These are phyloP conservation scores for Matsumurasca onukii DNA, from an alignment of 1,140 invertebrate genomes.

Conservation along the genomic window DNA sequence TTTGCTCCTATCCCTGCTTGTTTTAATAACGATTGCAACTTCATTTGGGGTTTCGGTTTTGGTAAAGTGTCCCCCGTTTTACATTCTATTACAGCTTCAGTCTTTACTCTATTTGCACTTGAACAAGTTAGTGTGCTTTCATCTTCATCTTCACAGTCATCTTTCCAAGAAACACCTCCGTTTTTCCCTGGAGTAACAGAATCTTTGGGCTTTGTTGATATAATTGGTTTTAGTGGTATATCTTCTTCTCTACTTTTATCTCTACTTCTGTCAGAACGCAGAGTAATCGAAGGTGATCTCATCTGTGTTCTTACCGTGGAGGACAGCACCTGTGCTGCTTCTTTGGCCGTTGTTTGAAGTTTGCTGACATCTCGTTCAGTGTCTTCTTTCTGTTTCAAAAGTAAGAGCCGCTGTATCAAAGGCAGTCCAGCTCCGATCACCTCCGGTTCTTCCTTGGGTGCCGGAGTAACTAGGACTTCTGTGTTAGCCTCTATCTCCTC, in stretches of 20 bases:
- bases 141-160: background rate
- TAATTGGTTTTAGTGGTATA: background rate
- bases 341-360: conserved; percentile 41
- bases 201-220: conserved; percentile 8
- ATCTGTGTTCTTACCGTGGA: conserved; percentile 38
- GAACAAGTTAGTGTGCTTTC: background rate
- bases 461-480: background rate
- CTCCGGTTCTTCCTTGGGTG: conserved; percentile 52
- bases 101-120: background rate
- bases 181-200: background rate
- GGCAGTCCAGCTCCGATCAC: conserved; percentile 71
- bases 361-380: conserved; percentile 56
- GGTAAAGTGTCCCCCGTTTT: background rate
- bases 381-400: conserved; percentile 79
- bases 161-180: conserved; percentile 20
- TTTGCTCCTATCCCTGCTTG: conserved; percentile 8
- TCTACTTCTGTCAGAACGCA: background rate
- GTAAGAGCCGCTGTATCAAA: conserved; percentile 72
- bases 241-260: conserved; percentile 21
- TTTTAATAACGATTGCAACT: conserved; percentile 8
- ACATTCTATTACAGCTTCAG: background rate
- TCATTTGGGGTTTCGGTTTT: conserved; percentile 4
- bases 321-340: conserved; percentile 35
- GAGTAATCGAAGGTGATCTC: conserved; percentile 24
- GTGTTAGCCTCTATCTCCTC: conserved; percentile 57